Evolutionary conservation across 35 echinoderm and acorn worm species (phyloP), one percentile per base, ranked within the genome.

Genomic region (Strongylocentrotus purpuratus): DNA sequence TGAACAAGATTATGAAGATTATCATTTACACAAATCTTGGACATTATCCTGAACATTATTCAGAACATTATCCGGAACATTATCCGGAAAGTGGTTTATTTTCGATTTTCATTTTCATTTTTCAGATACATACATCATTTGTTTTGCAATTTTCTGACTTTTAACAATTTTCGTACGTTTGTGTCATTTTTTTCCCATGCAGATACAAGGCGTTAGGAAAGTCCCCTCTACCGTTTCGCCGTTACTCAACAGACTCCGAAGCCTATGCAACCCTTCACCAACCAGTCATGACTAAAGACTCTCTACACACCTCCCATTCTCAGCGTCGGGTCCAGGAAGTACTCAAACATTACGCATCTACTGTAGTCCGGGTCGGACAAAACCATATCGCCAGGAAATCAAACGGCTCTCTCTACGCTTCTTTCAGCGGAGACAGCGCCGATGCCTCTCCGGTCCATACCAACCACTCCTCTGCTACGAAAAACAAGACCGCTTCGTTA

Each of bases 261-360:
- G 91, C 17, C 0, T 93, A 58, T 28, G 14, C 45, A 22, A 50
- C 91, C 0, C 91, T 93, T 46, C 91, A 93, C 10, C 91, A 93
- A 32, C 91, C 91, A 22, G 91, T 93, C 28, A 32, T 50, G 46
- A 46, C 45, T 28, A 58, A 93, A 46, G 48, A 31, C 48, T 18
- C 17, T 32, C 45, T 78, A 28, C 14, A 33, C 45, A 35, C 17
- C n/a, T 9, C 31, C 87, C 32, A 93, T 5, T 45, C 46, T 46
- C 91, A 33, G 31, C 31, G 45, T 47, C 91, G 91, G 7, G 91
- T 93, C 28, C 91, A 93, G n/a, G 91, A 93, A 13, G 91, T 93
- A 25, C 91, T 93, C 14, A 93, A 93, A 17, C 32, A 93, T 4
- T 93, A 93, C 48, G 91, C 91, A 25, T 47, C 48, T 11, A 58